Percentiles rank a stretch among this genome's conserved stretches.
Conservation (phyloP, 2,113 vertebrate genomes). For the Microcebus tavaratra region DNA sequence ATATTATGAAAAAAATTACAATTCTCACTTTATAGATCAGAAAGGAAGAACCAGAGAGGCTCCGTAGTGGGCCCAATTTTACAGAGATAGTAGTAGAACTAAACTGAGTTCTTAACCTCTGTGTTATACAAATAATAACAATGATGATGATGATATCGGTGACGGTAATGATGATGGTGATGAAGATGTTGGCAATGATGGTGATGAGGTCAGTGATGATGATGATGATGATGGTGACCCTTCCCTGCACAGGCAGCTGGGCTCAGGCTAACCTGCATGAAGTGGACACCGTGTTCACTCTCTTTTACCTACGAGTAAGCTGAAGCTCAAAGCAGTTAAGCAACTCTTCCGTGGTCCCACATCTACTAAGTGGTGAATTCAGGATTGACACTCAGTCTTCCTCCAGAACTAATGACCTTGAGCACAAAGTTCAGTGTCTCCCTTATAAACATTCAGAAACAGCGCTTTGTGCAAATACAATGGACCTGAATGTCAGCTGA, state of each 20-base stretch:
- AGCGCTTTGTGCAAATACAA: background rate
- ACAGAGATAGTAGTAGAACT: too few species aligned
- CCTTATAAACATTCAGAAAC: background rate
- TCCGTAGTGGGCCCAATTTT: background rate
- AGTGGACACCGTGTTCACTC: too few species aligned
- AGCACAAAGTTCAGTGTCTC: background rate
- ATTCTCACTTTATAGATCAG: background rate
- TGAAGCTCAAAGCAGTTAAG: background rate
- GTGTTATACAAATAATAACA: background rate
- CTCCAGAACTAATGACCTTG: background rate
- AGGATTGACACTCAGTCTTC: background rate
- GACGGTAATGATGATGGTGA: rapidly evolving
- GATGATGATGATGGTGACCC: background rate
- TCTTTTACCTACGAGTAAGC: background rate
- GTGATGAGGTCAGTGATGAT: rapidly evolving
- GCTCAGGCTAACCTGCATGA: background rate
- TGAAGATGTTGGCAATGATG: too few species aligned
- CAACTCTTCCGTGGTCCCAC: background rate
- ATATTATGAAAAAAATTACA: background rate
- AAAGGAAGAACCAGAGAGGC: background rate
- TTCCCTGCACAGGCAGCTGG: background rate
- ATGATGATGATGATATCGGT: background rate
- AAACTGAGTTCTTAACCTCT: background rate
- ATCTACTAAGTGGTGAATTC: background rate
- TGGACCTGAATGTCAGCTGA: background rate